Percentiles rank a stretch among this genome's conserved stretches.
These are phyloP conservation scores for Drosophila falleni DNA, from an alignment of 2,888 invertebrate genomes.

Conservation along the genomic window DNA sequence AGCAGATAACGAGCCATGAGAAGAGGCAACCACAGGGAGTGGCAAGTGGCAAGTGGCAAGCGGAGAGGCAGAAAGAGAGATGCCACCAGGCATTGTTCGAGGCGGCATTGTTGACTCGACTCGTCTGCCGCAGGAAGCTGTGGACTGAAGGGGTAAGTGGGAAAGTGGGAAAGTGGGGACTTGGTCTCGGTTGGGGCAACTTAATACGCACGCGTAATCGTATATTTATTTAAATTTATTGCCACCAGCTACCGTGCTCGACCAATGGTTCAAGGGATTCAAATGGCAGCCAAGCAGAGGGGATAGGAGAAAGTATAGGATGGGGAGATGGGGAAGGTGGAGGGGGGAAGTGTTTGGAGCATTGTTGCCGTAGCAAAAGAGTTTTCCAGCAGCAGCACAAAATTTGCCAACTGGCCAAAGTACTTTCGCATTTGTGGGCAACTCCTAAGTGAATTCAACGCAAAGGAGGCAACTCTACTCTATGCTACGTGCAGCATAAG, in stretches of 20 bases:
- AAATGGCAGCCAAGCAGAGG: background rate
- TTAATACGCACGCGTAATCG: slow-evolving; percentile 82
- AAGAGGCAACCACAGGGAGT: slow-evolving; percentile 35
- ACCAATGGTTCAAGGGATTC: slow-evolving; percentile 24
- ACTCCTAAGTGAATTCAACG: slow-evolving; percentile 48
- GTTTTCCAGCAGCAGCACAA: slow-evolving; percentile 36
- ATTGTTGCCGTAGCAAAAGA: slow-evolving; percentile 18
- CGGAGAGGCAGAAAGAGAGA: slow-evolving; percentile 29
- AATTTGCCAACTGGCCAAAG: slow-evolving; percentile 55
- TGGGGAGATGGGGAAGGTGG: too few relatives aligned
- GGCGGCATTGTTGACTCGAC: slow-evolving; percentile 36
- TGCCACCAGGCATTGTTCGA: slow-evolving; percentile 65
- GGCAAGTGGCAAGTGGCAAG: slow-evolving; percentile 3
- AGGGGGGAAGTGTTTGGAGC: background rate
- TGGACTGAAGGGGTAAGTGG: background rate
- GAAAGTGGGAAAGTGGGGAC: too few relatives aligned
- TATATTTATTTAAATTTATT: slow-evolving; percentile 83
- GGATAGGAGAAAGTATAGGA: background rate
- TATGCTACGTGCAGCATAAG: slow-evolving; percentile 67
- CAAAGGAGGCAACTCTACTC: slow-evolving; percentile 1
- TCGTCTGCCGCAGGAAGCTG: slow-evolving; percentile 6
- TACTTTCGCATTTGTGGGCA: slow-evolving; percentile 20
- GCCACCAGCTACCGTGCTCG: slow-evolving; percentile 65
- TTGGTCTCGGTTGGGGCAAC: slow-evolving; percentile 66
- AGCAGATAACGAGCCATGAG: slow-evolving; percentile 76